A percentile compares a stretch with the other conserved stretches of the same genome.
Evolutionary conservation across 2,113 vertebrate species (phyloP).

Genomic region (Melanerpes aurifrons): DNA sequence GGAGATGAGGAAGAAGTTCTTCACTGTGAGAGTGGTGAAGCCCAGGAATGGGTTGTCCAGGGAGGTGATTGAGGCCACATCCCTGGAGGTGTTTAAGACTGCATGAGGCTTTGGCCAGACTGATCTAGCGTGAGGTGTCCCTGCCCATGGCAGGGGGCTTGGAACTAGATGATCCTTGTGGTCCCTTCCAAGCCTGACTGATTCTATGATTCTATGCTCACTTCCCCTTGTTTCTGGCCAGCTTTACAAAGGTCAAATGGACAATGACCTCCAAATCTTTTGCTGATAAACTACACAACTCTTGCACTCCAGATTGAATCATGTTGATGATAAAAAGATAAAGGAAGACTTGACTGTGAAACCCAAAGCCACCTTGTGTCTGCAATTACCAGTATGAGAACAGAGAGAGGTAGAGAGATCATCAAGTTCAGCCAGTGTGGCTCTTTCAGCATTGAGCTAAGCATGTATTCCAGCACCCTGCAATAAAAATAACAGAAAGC

Average conservation of each 20-base stretch:
- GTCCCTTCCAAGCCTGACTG: too few relatives aligned
- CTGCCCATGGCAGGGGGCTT: too few relatives aligned
- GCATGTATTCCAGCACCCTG: neutral
- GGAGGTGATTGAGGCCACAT: too few relatives aligned
- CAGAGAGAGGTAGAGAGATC: neutral
- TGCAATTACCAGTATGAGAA: neutral
- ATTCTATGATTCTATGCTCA: neutral
- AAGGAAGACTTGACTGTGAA: neutral
- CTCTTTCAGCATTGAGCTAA: neutral
- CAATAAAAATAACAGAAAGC: neutral
- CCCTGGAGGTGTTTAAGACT: too few relatives aligned
- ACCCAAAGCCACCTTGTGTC: neutral
- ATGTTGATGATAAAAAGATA: accelerated
- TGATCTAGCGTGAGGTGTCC: too few relatives aligned
- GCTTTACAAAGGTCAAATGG: neutral
- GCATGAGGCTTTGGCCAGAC: too few relatives aligned
- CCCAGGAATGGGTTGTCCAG: too few relatives aligned
- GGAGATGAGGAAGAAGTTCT: accelerated
- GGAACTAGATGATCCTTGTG: too few relatives aligned
- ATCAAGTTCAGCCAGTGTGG: neutral
- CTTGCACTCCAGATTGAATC: neutral
- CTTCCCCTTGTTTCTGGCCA: neutral
- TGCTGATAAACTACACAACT: neutral
- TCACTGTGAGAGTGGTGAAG: too few relatives aligned
- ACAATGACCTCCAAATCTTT: neutral